Evolutionary conservation across 2,888 invertebrate species (phyloP).

Genomic region (Tiliacea aurago): DNA sequence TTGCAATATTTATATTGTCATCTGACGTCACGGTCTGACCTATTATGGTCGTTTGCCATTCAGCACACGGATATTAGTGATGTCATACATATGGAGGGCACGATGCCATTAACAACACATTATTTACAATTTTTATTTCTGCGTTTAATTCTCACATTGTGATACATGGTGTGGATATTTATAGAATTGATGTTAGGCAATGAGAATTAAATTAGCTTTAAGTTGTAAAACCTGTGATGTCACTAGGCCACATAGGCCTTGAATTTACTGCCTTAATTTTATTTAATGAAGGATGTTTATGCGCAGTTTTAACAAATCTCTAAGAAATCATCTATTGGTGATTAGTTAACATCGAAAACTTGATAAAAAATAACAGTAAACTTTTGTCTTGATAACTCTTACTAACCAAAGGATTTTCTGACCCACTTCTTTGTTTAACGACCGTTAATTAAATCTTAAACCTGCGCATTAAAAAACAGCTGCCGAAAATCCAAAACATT

Average conservation of each 20-base stretch:
- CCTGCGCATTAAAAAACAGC: background rate
- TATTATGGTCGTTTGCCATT: slow-evolving; percentile 58
- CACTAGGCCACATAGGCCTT: slow-evolving; percentile 5
- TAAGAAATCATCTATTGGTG: background rate
- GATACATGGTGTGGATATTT: slow-evolving; percentile 29
- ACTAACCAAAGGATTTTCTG: background rate
- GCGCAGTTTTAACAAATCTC: background rate
- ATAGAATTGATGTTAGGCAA: slow-evolving; percentile 49
- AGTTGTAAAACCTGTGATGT: slow-evolving; percentile 18
- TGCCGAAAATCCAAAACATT: slow-evolving; percentile 15
- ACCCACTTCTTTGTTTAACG: slow-evolving; percentile 10
- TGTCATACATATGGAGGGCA: slow-evolving; percentile 54
- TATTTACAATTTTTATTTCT: slow-evolving; percentile 41
- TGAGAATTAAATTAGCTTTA: slow-evolving; percentile 32
- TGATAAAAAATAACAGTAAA: background rate
- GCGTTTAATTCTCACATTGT: slow-evolving; percentile 30
- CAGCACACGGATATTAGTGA: slow-evolving; percentile 55
- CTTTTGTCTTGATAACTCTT: background rate
- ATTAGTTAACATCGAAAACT: background rate
- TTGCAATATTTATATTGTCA: slow-evolving; percentile 45
- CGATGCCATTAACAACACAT: slow-evolving; percentile 30
- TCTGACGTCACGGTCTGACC: slow-evolving; percentile 62
- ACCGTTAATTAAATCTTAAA: slow-evolving; percentile 4
- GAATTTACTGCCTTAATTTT: background rate
- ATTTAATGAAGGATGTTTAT: background rate